phyloP scores from a whole-genome alignment of 2,888 invertebrate genomes.

The Thymelicus sylvestris region DNA sequence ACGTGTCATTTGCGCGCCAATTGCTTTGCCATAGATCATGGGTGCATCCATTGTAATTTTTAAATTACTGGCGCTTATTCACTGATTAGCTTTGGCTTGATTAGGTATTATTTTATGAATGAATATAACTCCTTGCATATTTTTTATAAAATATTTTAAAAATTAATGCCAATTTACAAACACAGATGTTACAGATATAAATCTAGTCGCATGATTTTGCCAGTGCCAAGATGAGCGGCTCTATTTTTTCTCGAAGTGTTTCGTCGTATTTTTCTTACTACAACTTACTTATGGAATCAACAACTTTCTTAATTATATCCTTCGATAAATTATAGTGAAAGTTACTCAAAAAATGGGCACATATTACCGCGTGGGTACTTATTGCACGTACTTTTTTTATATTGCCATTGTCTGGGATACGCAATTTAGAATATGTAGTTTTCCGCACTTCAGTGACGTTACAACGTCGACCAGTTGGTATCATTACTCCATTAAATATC shows the following conservation, averaged over 20 bases:
- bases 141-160: too few relatives aligned
- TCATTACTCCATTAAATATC: neutral
- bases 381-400: too few relatives aligned
- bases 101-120: too few relatives aligned
- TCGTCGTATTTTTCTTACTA: constrained; percentile 3
- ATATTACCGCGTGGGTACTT: neutral
- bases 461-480: neutral
- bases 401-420: neutral
- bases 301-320: constrained; percentile 23
- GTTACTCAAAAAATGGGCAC: constrained; percentile 18
- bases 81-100: too few relatives aligned
- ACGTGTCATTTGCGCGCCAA: constrained; percentile 14
- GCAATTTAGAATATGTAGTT: neutral
- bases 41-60: neutral
- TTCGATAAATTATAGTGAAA: constrained; percentile 31
- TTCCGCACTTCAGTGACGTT: neutral
- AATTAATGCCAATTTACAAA: too few relatives aligned
- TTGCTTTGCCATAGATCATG: neutral
- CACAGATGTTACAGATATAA: too few relatives aligned
- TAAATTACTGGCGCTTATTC: too few relatives aligned
- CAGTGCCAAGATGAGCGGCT: too few relatives aligned
- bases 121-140: too few relatives aligned
- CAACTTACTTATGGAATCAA: neutral
- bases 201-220: too few relatives aligned
- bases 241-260: too few relatives aligned